Conservation (phyloP, 1,140 invertebrate species). For the Eriocheir sinensis region DNA sequence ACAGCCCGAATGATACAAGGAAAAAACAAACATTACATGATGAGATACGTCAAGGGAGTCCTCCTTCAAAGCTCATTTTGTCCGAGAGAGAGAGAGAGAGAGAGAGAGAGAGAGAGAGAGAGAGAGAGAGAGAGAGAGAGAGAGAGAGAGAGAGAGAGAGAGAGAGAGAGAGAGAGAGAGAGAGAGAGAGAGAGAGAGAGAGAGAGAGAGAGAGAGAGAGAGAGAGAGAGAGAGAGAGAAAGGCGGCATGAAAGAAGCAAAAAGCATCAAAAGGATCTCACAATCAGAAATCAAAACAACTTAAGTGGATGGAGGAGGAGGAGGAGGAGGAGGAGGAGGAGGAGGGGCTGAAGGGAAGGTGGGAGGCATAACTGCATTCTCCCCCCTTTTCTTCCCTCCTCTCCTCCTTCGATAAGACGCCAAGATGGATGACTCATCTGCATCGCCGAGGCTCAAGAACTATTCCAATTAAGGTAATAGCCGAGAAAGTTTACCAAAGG, state of each 20-base stretch:
- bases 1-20: neutral
- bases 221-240: neutral
- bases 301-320: no score
- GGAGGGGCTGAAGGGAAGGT: no score
- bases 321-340: no score
- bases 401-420: conserved; percentile 35
- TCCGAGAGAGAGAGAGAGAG: neutral
- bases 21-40: neutral
- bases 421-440: conserved; percentile 55
- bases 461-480: conserved; percentile 65
- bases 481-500: conserved; percentile 58
- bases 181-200: neutral
- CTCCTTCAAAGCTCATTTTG: no score
- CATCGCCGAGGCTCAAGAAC: conserved; percentile 58
- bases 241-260: neutral
- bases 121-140: neutral
- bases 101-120: neutral
- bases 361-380: neutral
- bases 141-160: neutral
- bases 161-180: neutral
- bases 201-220: neutral
- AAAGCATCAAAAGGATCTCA: neutral
- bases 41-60: neutral
- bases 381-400: neutral
- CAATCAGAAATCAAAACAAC: neutral